Evolutionary conservation across 1,140 invertebrate species (phyloP), one percentile per base, ranked within the genome.

Genomic region (Bombus huntii): DNA sequence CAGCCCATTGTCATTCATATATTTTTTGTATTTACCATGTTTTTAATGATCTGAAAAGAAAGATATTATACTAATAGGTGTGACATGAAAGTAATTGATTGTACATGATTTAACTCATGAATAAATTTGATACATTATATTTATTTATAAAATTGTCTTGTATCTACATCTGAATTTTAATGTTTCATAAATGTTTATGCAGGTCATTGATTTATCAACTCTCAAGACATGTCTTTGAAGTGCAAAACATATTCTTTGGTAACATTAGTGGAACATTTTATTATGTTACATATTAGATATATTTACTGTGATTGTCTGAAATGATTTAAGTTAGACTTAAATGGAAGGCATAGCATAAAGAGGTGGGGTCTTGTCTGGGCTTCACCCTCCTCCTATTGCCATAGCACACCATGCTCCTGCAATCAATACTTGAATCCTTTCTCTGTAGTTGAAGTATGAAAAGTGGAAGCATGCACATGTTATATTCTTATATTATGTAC

Each of bases 371-470:
- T 94, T 92, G 94, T 93, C 93, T 95, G 93, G 91, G 90, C 84
- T 92, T 93, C 87, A 93, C 89, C 92, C 91, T 94, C 91, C 92
- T 92, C 91, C 91, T 92, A 90, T 93, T 91, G 88, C 90, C 92
- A 93, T 91, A 88, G 83, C 88, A 91, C 90, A 94, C 92, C 92
- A 92, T 93, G 90, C 90, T 93, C 87, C 91, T 92, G 92, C 92
- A 94, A 95, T 95, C 94, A 95, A 95, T 95, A 95, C 94, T 94
- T 94, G 93, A 94, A 93, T 94, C 91, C 91, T 94, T 91, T 88
- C 86, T 89, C 88, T 93, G 90, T 91, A 88, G 89, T 92, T 92
- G 88, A 90, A 72, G 81, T 90, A 86, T 81, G 83, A 89, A 89
- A 90, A 89, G 81, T 81, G 79, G 84, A 81, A 74, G 78, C 59